Evolutionary conservation across 2,797 vertebrate genomes (phyloP).

Genomic region (Galago senegalensis): DNA sequence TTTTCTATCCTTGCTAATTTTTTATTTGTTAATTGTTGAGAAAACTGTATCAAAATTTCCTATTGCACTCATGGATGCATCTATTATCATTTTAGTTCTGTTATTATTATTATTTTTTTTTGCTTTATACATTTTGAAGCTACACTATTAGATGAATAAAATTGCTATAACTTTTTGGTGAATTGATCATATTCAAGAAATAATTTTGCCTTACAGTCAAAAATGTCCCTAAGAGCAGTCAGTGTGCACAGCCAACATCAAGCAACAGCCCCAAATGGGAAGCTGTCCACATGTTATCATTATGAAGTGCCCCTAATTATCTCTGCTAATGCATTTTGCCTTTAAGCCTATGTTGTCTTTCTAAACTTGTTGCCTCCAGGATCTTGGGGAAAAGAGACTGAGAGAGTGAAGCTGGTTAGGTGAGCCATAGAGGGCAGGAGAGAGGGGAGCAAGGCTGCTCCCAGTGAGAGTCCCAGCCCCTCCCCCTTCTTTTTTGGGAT

Average conservation of each 20-base stretch:
- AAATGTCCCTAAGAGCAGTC: not conserved
- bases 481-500: too few species aligned
- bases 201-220: not conserved
- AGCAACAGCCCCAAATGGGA: not conserved
- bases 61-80: not conserved
- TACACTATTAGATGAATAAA: not conserved
- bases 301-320: not conserved
- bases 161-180: not conserved
- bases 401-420: not conserved
- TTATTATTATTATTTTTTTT: not conserved
- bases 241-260: rapidly evolving
- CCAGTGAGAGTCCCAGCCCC: not conserved
- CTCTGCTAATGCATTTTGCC: not conserved
- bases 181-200: not conserved
- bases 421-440: not conserved
- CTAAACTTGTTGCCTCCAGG: not conserved
- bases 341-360: not conserved
- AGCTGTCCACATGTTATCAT: not conserved
- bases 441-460: not conserved
- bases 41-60: not conserved
- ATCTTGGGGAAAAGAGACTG: not conserved
- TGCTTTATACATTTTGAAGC: not conserved
- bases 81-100: not conserved
- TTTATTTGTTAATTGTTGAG: not conserved
- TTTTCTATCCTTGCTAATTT: not conserved